phyloP scores from a whole-genome alignment of 2,797 vertebrate genomes.

The Squalus acanthias region DNA sequence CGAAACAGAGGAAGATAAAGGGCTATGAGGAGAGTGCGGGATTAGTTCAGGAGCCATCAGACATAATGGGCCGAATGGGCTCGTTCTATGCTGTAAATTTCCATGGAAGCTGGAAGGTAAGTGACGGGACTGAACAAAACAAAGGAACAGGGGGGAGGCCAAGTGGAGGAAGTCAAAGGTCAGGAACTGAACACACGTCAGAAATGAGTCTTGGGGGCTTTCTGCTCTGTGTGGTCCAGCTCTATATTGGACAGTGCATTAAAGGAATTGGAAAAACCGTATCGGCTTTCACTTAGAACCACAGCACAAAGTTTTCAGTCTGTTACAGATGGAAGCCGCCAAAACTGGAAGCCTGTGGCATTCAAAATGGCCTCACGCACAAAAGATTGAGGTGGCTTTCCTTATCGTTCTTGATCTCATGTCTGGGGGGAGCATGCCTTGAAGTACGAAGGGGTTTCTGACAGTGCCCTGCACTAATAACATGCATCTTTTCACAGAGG shows the following conservation, averaged over 20 bases:
- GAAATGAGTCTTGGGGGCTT: not conserved
- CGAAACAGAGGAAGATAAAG: not conserved
- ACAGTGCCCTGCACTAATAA: not conserved
- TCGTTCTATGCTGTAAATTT: too few relatives aligned
- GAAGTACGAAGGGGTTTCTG: not conserved
- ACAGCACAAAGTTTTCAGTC: too few relatives aligned
- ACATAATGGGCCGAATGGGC: not conserved
- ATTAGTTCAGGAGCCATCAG: not conserved
- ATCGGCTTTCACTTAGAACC: too few relatives aligned
- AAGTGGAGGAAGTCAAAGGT: not conserved
- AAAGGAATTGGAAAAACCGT: not conserved
- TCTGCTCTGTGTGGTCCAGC: not conserved
- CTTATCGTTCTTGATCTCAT: not conserved
- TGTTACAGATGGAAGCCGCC: too few relatives aligned
- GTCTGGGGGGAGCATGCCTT: not conserved
- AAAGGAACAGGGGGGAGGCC: not conserved
- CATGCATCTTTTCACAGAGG: constrained; percentile 51
- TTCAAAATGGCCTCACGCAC: not conserved
- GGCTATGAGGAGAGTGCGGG: not conserved
- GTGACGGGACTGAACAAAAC: not conserved
- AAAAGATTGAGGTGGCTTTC: not conserved
- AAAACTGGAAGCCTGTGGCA: not conserved
- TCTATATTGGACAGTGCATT: not conserved
- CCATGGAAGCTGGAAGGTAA: not conserved
- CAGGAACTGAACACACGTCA: not conserved